A percentile compares a stretch with the other conserved stretches of the same genome.
Evolutionary conservation across 37 sponge, comb jelly and placozoan species (phyloP).

Genomic region (Geodia barretti): DNA sequence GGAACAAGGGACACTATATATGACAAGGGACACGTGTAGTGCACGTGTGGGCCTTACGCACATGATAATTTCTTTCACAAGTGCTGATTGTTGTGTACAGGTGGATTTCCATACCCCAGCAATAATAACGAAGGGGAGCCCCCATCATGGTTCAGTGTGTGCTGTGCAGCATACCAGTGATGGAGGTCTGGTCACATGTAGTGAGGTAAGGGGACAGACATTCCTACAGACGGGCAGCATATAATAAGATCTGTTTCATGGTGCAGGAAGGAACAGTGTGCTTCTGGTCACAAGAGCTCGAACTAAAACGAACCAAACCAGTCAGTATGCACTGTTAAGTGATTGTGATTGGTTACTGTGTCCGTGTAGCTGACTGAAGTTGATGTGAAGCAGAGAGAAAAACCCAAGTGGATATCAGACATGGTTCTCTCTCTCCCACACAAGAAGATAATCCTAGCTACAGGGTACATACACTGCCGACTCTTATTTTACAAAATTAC

Average conservation of each 20-base stretch:
- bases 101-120: constrained; percentile 61
- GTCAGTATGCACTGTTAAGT: neutral
- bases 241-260: too few relatives aligned
- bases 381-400: constrained; percentile 50
- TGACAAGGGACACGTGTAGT: too few relatives aligned
- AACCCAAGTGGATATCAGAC: constrained; percentile 93
- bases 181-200: constrained; percentile 73
- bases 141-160: constrained; percentile 70
- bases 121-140: constrained; percentile 1
- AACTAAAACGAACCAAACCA: constrained; percentile 39
- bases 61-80: too few relatives aligned
- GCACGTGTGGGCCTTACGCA: too few relatives aligned
- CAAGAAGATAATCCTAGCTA: constrained; percentile 74
- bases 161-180: constrained; percentile 34
- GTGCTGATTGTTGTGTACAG: constrained; percentile 19
- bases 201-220: constrained; percentile 42
- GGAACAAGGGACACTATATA: neutral
- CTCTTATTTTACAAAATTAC: too few relatives aligned
- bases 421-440: constrained; percentile 76
- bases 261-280: constrained; percentile 62
- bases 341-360: neutral
- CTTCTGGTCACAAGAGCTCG: constrained; percentile 38
- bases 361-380: constrained; percentile 12
- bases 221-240: too few relatives aligned
- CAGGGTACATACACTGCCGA: constrained; percentile 57